A percentile compares a stretch with the other conserved stretches of the same genome.
phyloP scores from a whole-genome alignment of 2,113 vertebrate species.

The Crotalus viridis region DNA sequence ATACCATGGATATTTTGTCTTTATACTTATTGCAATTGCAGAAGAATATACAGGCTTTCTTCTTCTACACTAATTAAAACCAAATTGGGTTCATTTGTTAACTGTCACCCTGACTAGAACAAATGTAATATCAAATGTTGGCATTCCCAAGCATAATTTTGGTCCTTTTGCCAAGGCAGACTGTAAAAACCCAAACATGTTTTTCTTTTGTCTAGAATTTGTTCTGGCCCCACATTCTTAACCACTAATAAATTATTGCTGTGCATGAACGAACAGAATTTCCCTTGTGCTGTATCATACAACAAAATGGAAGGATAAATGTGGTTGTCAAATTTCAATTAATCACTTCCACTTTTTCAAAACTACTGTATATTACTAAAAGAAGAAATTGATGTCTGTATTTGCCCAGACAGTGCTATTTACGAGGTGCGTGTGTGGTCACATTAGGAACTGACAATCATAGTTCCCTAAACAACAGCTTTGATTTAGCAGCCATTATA shows the following conservation, averaged over 20 bases:
- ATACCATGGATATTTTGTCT: conserved; percentile 47
- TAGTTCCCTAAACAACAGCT: background rate
- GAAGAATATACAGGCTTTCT: conserved; percentile 48
- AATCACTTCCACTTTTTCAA: conserved; percentile 42
- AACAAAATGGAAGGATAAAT: conserved; percentile 57
- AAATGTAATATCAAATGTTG: conserved; percentile 61
- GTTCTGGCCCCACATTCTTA: conserved; percentile 61
- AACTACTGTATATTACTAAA: conserved; percentile 20
- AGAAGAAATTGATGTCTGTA: conserved; percentile 12
- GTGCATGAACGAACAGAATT: conserved; percentile 40
- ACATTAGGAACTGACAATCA: background rate
- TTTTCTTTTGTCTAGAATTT: conserved; percentile 71
- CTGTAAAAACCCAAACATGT: conserved; percentile 65
- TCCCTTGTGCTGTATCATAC: conserved; percentile 48
- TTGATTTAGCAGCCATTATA: background rate
- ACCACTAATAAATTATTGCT: conserved; percentile 60
- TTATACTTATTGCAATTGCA: conserved; percentile 46
- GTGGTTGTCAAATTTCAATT: conserved; percentile 53
- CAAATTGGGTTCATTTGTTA: conserved; percentile 55
- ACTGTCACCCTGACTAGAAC: conserved; percentile 55
- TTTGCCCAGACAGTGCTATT: background rate
- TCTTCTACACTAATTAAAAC: conserved; percentile 65
- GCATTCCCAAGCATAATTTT: conserved; percentile 56
- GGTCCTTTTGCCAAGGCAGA: conserved; percentile 58
- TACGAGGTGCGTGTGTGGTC: background rate